Evolutionary conservation across 1,140 invertebrate genomes (phyloP).

Genomic region (Phocides pigmalion): DNA sequence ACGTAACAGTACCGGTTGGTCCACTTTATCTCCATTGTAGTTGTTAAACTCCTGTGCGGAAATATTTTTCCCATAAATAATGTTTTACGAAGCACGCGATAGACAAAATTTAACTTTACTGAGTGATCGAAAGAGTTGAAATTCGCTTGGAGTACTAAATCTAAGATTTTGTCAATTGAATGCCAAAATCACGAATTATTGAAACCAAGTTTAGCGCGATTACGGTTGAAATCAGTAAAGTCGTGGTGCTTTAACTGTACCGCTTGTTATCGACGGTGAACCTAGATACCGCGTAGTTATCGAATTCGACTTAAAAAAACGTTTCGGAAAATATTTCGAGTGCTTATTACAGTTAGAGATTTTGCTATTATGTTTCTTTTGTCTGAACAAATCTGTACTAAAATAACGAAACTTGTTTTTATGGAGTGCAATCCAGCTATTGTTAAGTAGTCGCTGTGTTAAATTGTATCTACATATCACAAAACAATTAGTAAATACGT

Average conservation of each 20-base stretch:
- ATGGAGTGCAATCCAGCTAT: no score
- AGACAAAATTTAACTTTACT: constrained; percentile 3
- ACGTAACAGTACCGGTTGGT: constrained; percentile 13
- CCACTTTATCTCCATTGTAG: constrained; percentile 26
- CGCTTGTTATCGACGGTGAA: constrained; percentile 45
- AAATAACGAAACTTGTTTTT: no score
- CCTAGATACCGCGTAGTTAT: constrained; percentile 34
- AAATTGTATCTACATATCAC: no score
- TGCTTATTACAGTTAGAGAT: not conserved
- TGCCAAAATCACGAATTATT: constrained; percentile 63
- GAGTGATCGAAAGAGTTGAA: not conserved
- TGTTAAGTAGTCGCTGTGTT: no score
- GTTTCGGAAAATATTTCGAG: constrained; percentile 1
- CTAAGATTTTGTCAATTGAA: constrained; percentile 39
- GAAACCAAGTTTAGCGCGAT: constrained; percentile 53
- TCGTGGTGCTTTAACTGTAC: constrained; percentile 61
- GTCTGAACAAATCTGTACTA: not conserved
- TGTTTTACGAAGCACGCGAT: not conserved
- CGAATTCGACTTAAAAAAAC: constrained; percentile 4
- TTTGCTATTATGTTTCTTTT: not conserved
- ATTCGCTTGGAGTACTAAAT: not conserved
- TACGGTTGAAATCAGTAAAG: constrained; percentile 52
- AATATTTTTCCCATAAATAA: constrained; percentile 32
- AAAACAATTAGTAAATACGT: no score
- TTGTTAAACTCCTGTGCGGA: constrained; percentile 8